Base-by-base conservation (phyloP, 1,140 invertebrate species). In the Copidosoma floridanum region DNA sequence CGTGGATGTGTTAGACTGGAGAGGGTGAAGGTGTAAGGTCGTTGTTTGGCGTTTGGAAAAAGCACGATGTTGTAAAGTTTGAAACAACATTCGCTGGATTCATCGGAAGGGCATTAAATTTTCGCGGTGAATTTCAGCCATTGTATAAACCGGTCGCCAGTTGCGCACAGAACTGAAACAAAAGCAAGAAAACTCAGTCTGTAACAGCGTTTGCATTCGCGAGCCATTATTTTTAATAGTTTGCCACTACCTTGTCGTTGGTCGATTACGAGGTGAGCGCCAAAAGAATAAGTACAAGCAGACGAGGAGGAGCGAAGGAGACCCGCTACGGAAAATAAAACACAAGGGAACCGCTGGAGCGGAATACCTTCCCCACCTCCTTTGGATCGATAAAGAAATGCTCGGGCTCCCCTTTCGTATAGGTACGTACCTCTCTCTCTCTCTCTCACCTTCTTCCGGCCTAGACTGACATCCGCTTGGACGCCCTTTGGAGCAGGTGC, bases 161-260 rank as follows among this genome's bases (percentile, higher is more conserved):
- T 18, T 24, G 47, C 23, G 18, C 26, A 23, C 32, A n/a, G 12
- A n/a, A 23, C 23, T 37, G 6, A 23, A 26, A 56, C 7, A 24
- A 37, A 47, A 43, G 24, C 2, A 37, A 47, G 38, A 41, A 41
- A n/a, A n/a, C n/a, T n/a, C n/a, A n/a, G n/a, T n/a, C n/a, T n/a
- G n/a, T n/a, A n/a, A n/a, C n/a, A n/a, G n/a, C n/a, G n/a, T n/a
- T n/a, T n/a, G n/a, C n/a, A 58, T 58, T 51, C 20, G 23, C 43
- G 16, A 52, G 29, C 27, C 50, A 59, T 59, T 59, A 59, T 52
- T 59, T 59, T 53, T 59, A 53, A 59, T 59, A 59, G 57, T 35
- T n/a, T n/a, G n/a, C n/a, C n/a, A n/a, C n/a, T 50, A 37, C 0
- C 18, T 24, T 27, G 20, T 53, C 37, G 8, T 51, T 51, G 37